Percentiles rank a stretch among this genome's conserved stretches.
These are phyloP conservation scores for Volucella inanis DNA, from an alignment of 2,888 invertebrate genomes.

Conservation along the genomic window DNA sequence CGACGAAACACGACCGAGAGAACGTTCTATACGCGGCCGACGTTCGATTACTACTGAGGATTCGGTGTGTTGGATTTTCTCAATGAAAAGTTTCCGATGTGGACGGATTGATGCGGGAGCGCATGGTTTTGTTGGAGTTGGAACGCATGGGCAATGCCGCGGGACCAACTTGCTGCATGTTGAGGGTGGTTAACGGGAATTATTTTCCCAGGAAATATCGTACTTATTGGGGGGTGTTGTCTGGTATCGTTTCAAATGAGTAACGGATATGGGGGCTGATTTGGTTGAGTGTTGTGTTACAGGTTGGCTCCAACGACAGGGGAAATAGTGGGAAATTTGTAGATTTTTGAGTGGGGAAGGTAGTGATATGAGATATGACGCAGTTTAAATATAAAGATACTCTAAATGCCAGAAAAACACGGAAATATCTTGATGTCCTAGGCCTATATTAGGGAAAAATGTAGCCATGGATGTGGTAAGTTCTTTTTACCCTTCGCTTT, in stretches of 20 bases:
- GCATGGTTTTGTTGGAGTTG: slow-evolving; percentile 65
- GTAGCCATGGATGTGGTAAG: too few species aligned
- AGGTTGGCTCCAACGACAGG: slow-evolving; percentile 6
- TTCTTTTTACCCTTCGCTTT: too few species aligned
- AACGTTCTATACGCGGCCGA: slow-evolving; percentile 66
- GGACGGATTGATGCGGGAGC: slow-evolving; percentile 62
- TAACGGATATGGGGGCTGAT: background rate
- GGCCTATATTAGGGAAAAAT: too few species aligned
- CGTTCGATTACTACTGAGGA: slow-evolving; percentile 71
- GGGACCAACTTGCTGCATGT: slow-evolving; percentile 55
- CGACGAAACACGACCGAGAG: slow-evolving; percentile 67
- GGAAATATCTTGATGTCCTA: too few species aligned
- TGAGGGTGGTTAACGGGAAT: slow-evolving; percentile 59
- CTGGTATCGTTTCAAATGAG: slow-evolving; percentile 3
- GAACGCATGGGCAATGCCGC: slow-evolving; percentile 70
- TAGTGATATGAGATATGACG: background rate
- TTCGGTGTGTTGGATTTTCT: slow-evolving; percentile 62
- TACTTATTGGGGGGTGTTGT: slow-evolving; percentile 12
- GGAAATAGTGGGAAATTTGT: slow-evolving; percentile 61
- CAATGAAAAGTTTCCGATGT: slow-evolving; percentile 60
- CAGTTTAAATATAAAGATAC: background rate
- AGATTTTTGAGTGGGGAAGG: background rate
- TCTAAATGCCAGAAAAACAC: too few species aligned
- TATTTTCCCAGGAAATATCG: background rate
- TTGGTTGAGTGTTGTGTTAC: background rate